Percentiles rank a stretch among this genome's conserved stretches.
These are phyloP conservation scores for Bubo blakistoni DNA, from an alignment of 2,113 vertebrate genomes.

Conservation along the genomic window DNA sequence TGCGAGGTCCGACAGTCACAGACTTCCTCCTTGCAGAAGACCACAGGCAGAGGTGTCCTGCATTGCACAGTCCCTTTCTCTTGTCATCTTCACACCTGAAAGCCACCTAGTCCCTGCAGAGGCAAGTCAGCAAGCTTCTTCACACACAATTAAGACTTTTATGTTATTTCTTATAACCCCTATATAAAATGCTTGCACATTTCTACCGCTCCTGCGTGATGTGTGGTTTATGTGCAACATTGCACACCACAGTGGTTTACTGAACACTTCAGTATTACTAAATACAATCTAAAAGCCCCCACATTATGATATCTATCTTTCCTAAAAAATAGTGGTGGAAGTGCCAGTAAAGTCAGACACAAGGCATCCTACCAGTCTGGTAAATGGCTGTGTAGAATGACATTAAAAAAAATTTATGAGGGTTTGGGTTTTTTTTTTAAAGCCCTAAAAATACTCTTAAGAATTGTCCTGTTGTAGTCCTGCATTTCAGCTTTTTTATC, in stretches of 20 bases:
- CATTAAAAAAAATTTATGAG: background rate
- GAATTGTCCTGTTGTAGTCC: background rate
- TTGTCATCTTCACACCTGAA: accelerated
- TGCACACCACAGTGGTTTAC: accelerated
- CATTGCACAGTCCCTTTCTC: background rate
- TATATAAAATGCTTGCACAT: background rate
- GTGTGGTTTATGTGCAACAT: background rate
- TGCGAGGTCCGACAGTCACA: accelerated
- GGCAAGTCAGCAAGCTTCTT: background rate
- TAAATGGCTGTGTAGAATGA: background rate
- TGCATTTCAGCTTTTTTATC: background rate
- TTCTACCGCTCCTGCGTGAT: background rate
- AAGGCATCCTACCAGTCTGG: background rate
- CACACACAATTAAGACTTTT: background rate
- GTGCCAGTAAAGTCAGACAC: background rate
- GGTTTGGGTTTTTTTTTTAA: background rate
- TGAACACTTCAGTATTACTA: background rate
- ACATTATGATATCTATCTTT: background rate
- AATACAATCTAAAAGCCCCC: background rate
- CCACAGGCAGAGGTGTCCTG: background rate
- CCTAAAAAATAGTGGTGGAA: background rate
- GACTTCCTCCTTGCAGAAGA: background rate
- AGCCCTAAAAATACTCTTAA: background rate
- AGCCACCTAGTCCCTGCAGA: background rate
- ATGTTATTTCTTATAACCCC: background rate